Base-by-base conservation (phyloP, 2,797 vertebrate species). In the Trematomus bernacchii region DNA sequence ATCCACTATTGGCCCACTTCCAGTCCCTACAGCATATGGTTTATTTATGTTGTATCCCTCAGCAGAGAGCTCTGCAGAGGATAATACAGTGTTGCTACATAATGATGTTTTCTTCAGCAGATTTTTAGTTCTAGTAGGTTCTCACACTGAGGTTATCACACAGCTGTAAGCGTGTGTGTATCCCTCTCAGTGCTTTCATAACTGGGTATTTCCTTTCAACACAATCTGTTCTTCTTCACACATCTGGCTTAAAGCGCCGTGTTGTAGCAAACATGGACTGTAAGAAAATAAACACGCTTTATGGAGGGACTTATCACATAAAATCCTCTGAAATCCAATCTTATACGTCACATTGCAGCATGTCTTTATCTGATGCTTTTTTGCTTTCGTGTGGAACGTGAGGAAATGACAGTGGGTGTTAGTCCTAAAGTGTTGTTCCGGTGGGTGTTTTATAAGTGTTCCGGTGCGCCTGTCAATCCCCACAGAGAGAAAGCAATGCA, bases 321-420 rank as follows among this genome's bases (percentile, higher is more conserved):
- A 92, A 93, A 93, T 94, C 90, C 88, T 73, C 72, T 73, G 61
- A 74, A 91, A 89, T 92, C 91, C 84, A 91, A 86, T 89, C 74
- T 77, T 30, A 69, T 62, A 83, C 54, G 12, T 83, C 79, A 84
- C 60, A 70, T 82, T n/a, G 21, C 66, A 33, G 63, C 73, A 78
- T 65, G 75, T 77, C 76, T 85, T 85, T 77, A 61, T 72, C 60
- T 43, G 67, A 79, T 65, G 77, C 46, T 14, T 77, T 80, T 86
- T 69, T 84, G 33, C 72, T 85, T 79, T 83, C 21, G 52, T 50
- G 19, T 61, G 27, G 44, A 73, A 62, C 6, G 27, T 11, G 53
- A 65, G 52, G 50, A 70, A 81, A 54, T 12, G 13, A 13, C 15
- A 3, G 61, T 3, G 23, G 10, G 33, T 55, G 58, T 47, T 53